Base-by-base conservation (phyloP, 2,113 vertebrate species). In the Tonatia bakeri region DNA sequence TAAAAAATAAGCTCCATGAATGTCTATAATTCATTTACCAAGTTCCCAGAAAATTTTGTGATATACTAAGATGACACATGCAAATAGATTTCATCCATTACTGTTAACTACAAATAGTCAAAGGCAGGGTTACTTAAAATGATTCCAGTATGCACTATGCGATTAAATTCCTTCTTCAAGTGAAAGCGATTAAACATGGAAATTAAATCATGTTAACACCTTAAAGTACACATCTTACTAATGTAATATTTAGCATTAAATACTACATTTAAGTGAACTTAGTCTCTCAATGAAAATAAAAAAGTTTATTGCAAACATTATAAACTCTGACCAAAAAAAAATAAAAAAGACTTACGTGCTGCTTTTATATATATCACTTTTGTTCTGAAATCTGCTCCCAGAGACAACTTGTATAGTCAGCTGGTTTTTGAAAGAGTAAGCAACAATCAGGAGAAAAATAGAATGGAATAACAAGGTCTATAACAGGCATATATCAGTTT, bases 381-480 rank as follows among this genome's bases (percentile, higher is more conserved):
- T 95, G 84, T 76, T 94, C 77, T 92, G 85, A 95, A 97, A 92
- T 96, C 43, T 85, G 94, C 61, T 96, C 73, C 72, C 81, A 80
- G 40, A 94, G 70, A 94, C 65, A 85, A 88, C 64, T 91, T 96
- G 83, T 76, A 77, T n/a, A 95, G 88, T 96, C 75, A 80, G 95
- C 94, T 94, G 59, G 75, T 91, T 95, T 96, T 97, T 91, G 38
- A 93, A 96, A 84, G 73, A 88, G 33, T 96, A 94, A 95, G 94
- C 91, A 96, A 89, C 89, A 95, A 95, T 67, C 73, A 91, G 94
- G 77, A 95, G 91, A 73, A 91, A 96, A 80, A 43, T 4, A 92
- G 64, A 86, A 93, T 70, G 59, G 65, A 83, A 64, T n/a, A 96
- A 92, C 2, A 24, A 93, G 87, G 88, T 79, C 72, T 79, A 33